Base-by-base conservation (phyloP, 30 jellyfish, hydroid and myxozoan species). In the Aurelia aurita region DNA sequence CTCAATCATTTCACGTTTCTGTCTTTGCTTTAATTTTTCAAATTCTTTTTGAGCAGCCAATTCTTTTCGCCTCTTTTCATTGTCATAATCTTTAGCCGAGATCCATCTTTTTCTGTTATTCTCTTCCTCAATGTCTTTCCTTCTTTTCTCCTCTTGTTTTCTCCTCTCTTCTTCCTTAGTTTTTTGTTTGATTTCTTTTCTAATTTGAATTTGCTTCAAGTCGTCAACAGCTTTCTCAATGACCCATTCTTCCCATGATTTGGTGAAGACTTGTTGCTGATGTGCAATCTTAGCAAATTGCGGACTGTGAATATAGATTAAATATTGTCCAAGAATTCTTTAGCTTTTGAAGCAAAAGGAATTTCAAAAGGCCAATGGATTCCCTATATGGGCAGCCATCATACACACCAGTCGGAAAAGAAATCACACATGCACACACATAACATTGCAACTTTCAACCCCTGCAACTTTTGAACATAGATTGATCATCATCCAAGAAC, bases 171-270 rank as follows among this genome's bases (percentile, higher is more conserved):
- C 86, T n/a, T 51, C 18, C 63, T 57, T 61, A 53, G 25, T 46
- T 26, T 35, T 34, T 32, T 63, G 64, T 69, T 74, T 74, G 65
- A 26, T n/a, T 23, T 66, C 90, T 39, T 54, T 59, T n/a, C 58
- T 89, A n/a, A 77, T 16, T 45, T 79, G 79, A 35, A 73, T 5
- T 31, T 49, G 59, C 74, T 71, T 68, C 55, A 89, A 57, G 32
- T 80, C 91, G 6, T 58, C 80, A 18, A 89, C 44, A n/a, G 97
- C 82, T 51, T 89, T 89, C 57, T 80, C 84, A 31, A 89, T 62
- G 43, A 89, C 39, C 97, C 97, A 89, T 28, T 89, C 97, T 58
- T 89, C 97, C 97, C 97, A 89, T 0, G 97, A 70, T 26, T 80
- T 80, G 18, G 90, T 80, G 72, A 84, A 66, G 12, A 63, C 27